Percentiles rank a stretch among this genome's conserved stretches.
These are phyloP conservation scores for Capreolus pygargus DNA, from an alignment of 2,113 vertebrate genomes.

Conservation along the genomic window DNA sequence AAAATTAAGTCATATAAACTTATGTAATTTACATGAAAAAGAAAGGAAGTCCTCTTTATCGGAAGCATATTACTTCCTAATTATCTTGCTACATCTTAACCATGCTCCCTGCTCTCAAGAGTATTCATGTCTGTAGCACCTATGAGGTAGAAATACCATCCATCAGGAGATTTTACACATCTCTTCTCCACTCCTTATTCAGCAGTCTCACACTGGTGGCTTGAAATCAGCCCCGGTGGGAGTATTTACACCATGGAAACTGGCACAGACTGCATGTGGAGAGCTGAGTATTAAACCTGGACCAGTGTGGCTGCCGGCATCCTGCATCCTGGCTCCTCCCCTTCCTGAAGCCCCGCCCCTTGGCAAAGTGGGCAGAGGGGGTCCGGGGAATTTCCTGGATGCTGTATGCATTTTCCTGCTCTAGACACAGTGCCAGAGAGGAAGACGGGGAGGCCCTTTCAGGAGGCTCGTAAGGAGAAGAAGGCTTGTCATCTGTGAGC, in stretches of 20 bases:
- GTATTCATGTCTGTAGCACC: fast-evolving
- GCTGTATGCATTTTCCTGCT: fast-evolving
- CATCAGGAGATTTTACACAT: fast-evolving
- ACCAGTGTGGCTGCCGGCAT: fast-evolving
- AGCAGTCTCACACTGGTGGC: fast-evolving
- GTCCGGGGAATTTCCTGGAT: fast-evolving
- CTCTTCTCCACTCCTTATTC: background rate
- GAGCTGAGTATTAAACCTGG: background rate
- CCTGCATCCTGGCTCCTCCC: background rate
- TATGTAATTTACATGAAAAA: background rate
- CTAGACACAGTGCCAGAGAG: background rate
- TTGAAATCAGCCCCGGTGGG: background rate
- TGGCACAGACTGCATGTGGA: background rate
- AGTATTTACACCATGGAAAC: background rate
- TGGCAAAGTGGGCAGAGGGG: fast-evolving
- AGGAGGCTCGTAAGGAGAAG: background rate
- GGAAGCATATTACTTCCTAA: background rate
- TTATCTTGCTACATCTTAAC: background rate
- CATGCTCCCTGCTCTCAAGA: background rate
- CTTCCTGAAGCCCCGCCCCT: background rate
- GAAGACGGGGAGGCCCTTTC: fast-evolving
- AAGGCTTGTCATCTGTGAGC: background rate
- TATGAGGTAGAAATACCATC: fast-evolving
- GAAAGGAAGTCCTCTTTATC: background rate
- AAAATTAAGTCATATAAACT: background rate